Base-by-base conservation (phyloP, 2,888 invertebrate genomes). In the Ectemnius lituratus region DNA sequence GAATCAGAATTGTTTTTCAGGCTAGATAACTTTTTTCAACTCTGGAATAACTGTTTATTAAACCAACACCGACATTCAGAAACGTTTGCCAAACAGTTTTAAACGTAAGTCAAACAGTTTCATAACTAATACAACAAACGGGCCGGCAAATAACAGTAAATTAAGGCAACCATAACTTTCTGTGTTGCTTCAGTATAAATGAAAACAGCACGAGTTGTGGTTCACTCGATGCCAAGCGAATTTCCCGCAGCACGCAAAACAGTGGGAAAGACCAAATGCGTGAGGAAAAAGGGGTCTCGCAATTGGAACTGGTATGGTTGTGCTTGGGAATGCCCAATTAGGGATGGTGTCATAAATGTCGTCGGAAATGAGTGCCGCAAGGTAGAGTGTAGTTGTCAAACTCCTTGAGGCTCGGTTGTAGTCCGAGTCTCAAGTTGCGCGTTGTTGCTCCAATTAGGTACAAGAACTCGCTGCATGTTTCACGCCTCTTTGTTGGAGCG, bases 141-240 rank as follows among this genome's bases (percentile, higher is more conserved):
- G 11, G 1, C n/a, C 1, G 47, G 14, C 64, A 20, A 56, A 47
- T 8, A 23, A 14, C 3, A 4, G 1, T 18, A 8, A 13, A 63
- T 74, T 63, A 59, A 73, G 67, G 47, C 56, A 66, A 60, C 46
- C 28, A 63, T 37, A 62, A 73, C 58, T 62, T 63, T 59, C 11
- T 62, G 37, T 37, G 8, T 37, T 37, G 37, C 37, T 37, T 20
- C 18, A 6, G 62, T 6, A 58, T 28, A 46, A 57, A 62, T 62
- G 60, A 61, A 61, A 70, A 70, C 37, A 16, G 52, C 67, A 11
- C 52, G 8, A 4, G 1, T 8, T 18, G 8, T 16, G 56, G 66
- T 56, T 37, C 18, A 28, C 60, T 37, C 52, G 52, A 37, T 37
- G 37, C 37, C 37, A 11, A 1, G 11, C 11, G 57, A 57, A 20